Evolutionary conservation across 2,113 vertebrate genomes (phyloP), one percentile per base, ranked within the genome.

Genomic region (Chaetorhynchus papuensis): DNA sequence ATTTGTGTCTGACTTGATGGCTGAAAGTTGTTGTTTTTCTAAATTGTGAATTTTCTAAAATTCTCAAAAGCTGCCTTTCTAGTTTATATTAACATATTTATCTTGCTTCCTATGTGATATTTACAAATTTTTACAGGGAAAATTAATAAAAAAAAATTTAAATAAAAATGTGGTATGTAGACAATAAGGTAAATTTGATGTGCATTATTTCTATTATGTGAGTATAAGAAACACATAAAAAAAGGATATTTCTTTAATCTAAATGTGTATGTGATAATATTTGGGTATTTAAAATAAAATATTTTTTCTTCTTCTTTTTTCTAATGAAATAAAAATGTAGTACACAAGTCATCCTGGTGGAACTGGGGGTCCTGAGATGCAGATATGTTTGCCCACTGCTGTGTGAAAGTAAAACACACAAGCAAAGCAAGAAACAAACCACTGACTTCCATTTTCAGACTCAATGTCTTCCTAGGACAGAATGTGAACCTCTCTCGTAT

Each of bases 281-380:
- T 57, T 9, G 2, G 0, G 2, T 39, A 78, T 70, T 87, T 65
- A 30, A 47, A 53, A 68, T 57, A 61, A 33, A 71, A 44, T 6
- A n/a, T 12, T 6, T 47, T 56, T 39, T 56, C 2, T 31, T 45
- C 4, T n/a, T 45, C 19, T 50, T 27, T 26, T 44, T 42, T 53
- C 44, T 11, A 30, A 18, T 39, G 16, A 47, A 83, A 39, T 4
- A 60, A 56, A 47, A 3, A 1, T 50, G 13, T 19, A n/a, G 33
- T 64, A 9, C 0, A 31, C 0, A 26, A 31, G 3, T 30, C 28
- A 60, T 4, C 5, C 9, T 69, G 13, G 7, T 15, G 72, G 54
- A 71, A 57, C 20, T 63, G 39, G 5, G 7, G 5, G n/a, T 82
- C 9, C 11, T 52, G 31, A 45, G 12, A 47, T 31, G 41, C 2